Evolutionary conservation across 2,113 vertebrate genomes (phyloP).

Genomic region (Cyanoramphus novaezelandiae): DNA sequence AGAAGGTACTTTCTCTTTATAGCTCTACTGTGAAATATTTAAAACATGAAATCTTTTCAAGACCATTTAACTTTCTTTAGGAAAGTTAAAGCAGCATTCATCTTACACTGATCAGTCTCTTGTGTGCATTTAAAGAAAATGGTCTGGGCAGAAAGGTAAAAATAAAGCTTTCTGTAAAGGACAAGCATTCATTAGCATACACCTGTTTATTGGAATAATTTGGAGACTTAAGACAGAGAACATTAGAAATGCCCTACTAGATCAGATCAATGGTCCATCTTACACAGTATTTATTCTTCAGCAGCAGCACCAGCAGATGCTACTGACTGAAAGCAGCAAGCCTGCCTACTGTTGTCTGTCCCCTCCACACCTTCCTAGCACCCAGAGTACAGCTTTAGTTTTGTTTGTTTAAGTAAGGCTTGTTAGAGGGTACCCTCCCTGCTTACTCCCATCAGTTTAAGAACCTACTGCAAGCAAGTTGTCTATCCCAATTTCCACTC

Average conservation of each 20-base stretch:
- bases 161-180: neutral
- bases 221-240: neutral
- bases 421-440: neutral
- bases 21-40: neutral
- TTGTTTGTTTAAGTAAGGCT: neutral
- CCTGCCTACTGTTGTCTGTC: neutral
- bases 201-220: neutral
- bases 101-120: neutral
- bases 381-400: fast-evolving
- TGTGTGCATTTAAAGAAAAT: neutral
- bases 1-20: neutral
- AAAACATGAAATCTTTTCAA: neutral
- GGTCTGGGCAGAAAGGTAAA: neutral
- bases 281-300: neutral
- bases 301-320: neutral
- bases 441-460: neutral
- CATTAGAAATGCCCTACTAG: neutral
- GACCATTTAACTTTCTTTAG: neutral
- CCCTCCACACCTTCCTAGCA: neutral
- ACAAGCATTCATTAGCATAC: neutral
- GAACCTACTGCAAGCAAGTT: neutral
- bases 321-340: neutral
- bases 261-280: neutral
- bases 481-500: fast-evolving
- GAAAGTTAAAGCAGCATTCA: neutral